phyloP scores from a whole-genome alignment of 2,888 invertebrate species.

The Asteroscopus sphinx region DNA sequence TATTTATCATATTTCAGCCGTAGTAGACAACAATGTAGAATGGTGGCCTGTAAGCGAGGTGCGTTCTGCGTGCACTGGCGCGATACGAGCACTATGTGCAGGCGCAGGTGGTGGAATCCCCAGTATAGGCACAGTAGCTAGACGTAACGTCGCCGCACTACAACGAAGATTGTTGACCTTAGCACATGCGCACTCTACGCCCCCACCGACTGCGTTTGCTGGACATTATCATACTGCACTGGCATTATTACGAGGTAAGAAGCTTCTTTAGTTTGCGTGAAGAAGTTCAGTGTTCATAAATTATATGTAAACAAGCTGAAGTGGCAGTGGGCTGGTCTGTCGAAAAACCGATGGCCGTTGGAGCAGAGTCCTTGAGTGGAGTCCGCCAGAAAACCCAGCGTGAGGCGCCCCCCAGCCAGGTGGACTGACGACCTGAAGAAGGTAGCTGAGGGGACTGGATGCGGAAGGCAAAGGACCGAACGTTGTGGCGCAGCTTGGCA shows the following conservation, averaged over 20 bases:
- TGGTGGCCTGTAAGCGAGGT: conserved; percentile 86
- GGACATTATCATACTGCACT: conserved; percentile 80
- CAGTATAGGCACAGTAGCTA: conserved; percentile 65
- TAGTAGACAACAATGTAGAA: conserved; percentile 73
- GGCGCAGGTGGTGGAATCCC: conserved; percentile 62
- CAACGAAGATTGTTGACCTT: conserved; percentile 79
- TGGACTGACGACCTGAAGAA: too few species aligned
- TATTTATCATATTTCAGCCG: background rate
- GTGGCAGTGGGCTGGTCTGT: too few species aligned
- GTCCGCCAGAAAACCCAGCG: too few species aligned
- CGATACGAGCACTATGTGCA: conserved; percentile 77
- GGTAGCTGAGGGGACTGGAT: too few species aligned
- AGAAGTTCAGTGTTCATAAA: too few species aligned
- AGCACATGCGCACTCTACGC: conserved; percentile 77
- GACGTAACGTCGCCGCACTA: conserved; percentile 82
- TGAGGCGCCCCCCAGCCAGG: too few species aligned
- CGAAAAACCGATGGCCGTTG: too few species aligned
- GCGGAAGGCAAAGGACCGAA: too few species aligned
- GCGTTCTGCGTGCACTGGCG: conserved; percentile 76
- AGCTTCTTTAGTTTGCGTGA: too few species aligned
- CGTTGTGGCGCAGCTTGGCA: too few species aligned
- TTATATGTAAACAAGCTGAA: too few species aligned
- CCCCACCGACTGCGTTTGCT: conserved; percentile 80
- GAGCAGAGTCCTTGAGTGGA: too few species aligned
- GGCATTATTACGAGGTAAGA: conserved; percentile 78